Evolutionary conservation across 1,140 invertebrate species (phyloP).

Genomic region (Drosophila equinoxialis): DNA sequence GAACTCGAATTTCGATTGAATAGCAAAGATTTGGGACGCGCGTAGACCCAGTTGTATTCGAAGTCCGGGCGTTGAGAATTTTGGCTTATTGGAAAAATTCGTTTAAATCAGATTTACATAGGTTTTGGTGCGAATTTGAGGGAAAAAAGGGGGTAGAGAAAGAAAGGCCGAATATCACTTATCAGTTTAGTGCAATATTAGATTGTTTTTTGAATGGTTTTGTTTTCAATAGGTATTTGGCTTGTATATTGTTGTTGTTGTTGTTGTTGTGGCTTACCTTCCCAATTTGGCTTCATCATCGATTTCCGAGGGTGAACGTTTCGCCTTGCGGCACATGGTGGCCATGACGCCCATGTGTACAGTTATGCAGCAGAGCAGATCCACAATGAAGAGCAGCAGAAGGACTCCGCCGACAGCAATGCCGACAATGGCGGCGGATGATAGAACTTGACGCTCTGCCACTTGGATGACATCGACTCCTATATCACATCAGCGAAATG

Average conservation of each 20-base stretch:
- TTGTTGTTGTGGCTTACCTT: slow-evolving; percentile 85
- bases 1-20: slow-evolving; percentile 80
- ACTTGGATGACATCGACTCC: slow-evolving; percentile 84
- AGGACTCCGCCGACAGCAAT: slow-evolving; percentile 90
- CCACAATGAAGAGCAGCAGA: slow-evolving; percentile 89
- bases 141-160: slow-evolving; percentile 40
- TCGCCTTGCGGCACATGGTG: slow-evolving; percentile 87
- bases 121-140: slow-evolving; percentile 25
- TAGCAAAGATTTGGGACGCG: slow-evolving; percentile 78
- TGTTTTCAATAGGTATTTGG: neutral
- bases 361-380: slow-evolving; percentile 87
- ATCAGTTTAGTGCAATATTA: slow-evolving; percentile 76
- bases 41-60: slow-evolving; percentile 82
- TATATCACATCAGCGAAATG: slow-evolving; percentile 17
- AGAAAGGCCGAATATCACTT: slow-evolving; percentile 54
- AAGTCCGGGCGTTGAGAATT: slow-evolving; percentile 70
- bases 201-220: slow-evolving; percentile 8
- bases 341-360: slow-evolving; percentile 88
- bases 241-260: neutral
- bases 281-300: slow-evolving; percentile 92
- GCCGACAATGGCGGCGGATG: slow-evolving; percentile 90
- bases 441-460: slow-evolving; percentile 86
- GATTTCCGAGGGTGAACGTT: slow-evolving; percentile 82
- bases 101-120: slow-evolving; percentile 11
- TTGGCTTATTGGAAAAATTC: slow-evolving; percentile 50